Conservation (phyloP, 2,113 vertebrate species). For the Sclerurus mexicanus region DNA sequence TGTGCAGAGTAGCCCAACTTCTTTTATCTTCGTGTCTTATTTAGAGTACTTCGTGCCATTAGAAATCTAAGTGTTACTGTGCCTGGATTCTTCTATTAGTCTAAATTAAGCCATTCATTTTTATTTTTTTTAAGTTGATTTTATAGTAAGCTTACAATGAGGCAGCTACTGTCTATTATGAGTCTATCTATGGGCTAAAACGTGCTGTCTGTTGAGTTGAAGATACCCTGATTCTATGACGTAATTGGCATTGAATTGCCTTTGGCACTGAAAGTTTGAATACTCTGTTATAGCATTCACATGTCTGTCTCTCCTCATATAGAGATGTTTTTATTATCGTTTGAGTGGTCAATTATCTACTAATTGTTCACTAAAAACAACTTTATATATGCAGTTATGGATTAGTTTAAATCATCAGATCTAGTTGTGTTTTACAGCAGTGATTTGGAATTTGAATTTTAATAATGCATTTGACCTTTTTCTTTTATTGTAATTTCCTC, state of each 20-base stretch:
- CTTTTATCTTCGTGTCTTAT: neutral
- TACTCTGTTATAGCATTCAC: neutral
- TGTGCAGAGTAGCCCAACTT: neutral
- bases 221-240: neutral
- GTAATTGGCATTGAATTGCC: neutral
- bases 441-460: neutral
- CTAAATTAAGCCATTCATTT: neutral
- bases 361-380: neutral
- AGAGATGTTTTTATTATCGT: neutral
- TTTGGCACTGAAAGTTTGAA: neutral
- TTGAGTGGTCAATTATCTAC: neutral
- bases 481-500: neutral
- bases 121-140: neutral
- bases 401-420: neutral
- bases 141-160: neutral
- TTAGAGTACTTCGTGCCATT: neutral
- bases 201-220: neutral
- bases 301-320: accelerated
- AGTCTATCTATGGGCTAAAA: neutral
- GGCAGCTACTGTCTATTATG: neutral
- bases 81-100: neutral
- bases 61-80: neutral
- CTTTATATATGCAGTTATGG: neutral
- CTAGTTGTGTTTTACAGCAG: neutral
- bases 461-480: neutral